phyloP scores from a whole-genome alignment of 1,140 invertebrate genomes.

The Chlorops oryzae region DNA sequence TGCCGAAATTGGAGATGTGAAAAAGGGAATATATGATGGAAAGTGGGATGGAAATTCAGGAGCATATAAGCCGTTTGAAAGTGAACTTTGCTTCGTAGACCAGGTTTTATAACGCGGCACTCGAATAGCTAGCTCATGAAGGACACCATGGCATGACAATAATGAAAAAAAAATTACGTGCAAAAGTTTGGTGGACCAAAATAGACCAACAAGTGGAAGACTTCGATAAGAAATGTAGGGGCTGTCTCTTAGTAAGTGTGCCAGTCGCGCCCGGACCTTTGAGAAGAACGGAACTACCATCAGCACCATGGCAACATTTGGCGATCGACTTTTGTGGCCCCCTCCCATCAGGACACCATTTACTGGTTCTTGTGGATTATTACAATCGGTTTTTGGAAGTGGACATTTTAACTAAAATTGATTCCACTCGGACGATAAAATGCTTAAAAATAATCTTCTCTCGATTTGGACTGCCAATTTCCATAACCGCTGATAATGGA shows the following conservation, averaged over 20 bases:
- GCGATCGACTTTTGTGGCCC: slow-evolving; percentile 29
- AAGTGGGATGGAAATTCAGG: too few species aligned
- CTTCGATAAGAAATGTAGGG: slow-evolving; percentile 23
- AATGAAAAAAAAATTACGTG: slow-evolving; percentile 33
- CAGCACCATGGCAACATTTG: slow-evolving; percentile 23
- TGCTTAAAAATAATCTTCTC: neutral
- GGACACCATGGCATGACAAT: slow-evolving; percentile 32
- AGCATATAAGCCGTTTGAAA: too few species aligned
- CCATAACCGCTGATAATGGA: slow-evolving; percentile 26
- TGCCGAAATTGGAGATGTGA: too few species aligned
- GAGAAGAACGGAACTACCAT: slow-evolving; percentile 25
- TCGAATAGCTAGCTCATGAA: slow-evolving; percentile 37
- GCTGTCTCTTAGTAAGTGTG: slow-evolving; percentile 22
- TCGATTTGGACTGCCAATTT: neutral
- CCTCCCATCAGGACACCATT: slow-evolving; percentile 24
- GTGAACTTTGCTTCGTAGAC: too few species aligned
- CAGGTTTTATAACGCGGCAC: too few species aligned
- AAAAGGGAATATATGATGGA: too few species aligned
- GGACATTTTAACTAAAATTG: slow-evolving; percentile 22
- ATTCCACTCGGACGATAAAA: slow-evolving; percentile 15
- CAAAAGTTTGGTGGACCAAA: slow-evolving; percentile 45
- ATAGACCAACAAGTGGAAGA: slow-evolving; percentile 36
- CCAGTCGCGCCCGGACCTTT: slow-evolving; percentile 29
- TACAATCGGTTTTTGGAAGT: slow-evolving; percentile 17
- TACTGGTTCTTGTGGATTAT: slow-evolving; percentile 26